Base-by-base conservation (phyloP, 1,140 invertebrate species). In the Paralvinella palmiformis region DNA sequence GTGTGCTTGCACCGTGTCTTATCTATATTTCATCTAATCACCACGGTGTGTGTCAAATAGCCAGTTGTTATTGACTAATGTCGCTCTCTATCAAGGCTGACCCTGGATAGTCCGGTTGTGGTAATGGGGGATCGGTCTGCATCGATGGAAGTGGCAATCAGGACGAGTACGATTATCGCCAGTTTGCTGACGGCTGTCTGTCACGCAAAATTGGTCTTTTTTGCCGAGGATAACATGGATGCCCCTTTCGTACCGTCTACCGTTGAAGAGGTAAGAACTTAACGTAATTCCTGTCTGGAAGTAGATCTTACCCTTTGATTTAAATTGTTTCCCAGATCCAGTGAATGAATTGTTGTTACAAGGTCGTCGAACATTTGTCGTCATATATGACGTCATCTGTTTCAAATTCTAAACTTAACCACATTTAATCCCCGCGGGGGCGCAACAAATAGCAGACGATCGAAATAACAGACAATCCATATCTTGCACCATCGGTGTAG, bases 111-210 rank as follows among this genome's bases (percentile, higher is more conserved):
- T 1, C 78, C 78, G 3, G 69, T 80, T 33, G 76, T 75, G 32
- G 72, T 80, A 0, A 67, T 80, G 15, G 78, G 77, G 6, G 78
- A 80, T 69, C 70, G 70, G 5, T 77, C 75, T 13, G 69, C 67
- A 0, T 79, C 77, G 4, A 80, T 80, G 78, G 63, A 75, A 29
- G 71, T 79, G 24, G 77, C 78, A 35, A 77, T 80, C 10, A 64
- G 69, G 22, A 80, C 77, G 44, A 72, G 73, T 22, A 74, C 76
- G 0, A 78, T 80, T 59, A 79, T 80, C 44, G 72, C 75, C 2
- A 73, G 76, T 27, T 69, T 80, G 2, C 61, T 80, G 20, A 74
- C 75, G 0, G 71, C 72, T 17, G 73, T 79, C n/a, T 72, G 69
- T 27, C 72, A 71, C 7, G 77, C 77, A 7, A 68, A 74, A 59